A percentile compares a stretch with the other conserved stretches of the same genome.
These are phyloP conservation scores for Catocala fraxini DNA, from an alignment of 2,888 invertebrate species.

Conservation along the genomic window DNA sequence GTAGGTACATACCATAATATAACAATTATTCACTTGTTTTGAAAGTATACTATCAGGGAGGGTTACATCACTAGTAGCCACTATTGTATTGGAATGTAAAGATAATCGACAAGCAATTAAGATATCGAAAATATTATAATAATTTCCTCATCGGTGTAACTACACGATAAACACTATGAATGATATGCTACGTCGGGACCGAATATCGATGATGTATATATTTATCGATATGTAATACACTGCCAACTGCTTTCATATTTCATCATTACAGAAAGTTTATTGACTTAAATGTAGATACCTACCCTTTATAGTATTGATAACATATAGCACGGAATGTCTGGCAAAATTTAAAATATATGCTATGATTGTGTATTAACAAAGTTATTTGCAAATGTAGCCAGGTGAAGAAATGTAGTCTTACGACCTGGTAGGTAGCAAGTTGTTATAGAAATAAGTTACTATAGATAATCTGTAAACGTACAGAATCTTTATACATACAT, in stretches of 20 bases:
- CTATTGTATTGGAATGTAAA: constrained; percentile 60
- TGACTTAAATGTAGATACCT: no score
- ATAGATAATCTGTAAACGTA: no score
- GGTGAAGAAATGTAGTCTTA: no score
- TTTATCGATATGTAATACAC: constrained; percentile 24
- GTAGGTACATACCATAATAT: constrained; percentile 4
- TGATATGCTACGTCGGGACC: constrained; percentile 36
- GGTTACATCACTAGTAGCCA: constrained; percentile 51
- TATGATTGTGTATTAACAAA: no score
- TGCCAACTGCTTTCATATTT: neutral
- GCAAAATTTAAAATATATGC: no score
- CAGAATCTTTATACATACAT: no score
- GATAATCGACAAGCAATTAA: constrained; percentile 67
- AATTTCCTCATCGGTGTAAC: constrained; percentile 54
- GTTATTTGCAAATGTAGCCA: no score
- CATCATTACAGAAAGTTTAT: constrained; percentile 19
- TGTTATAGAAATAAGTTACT: no score
- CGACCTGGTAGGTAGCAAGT: no score
- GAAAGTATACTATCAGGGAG: constrained; percentile 33
- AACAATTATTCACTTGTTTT: constrained; percentile 35
- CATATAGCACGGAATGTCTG: no score
- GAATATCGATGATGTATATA: constrained; percentile 32
- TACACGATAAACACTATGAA: constrained; percentile 66
- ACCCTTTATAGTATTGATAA: no score
- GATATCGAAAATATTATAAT: constrained; percentile 67